These are phyloP conservation scores for Coptotermes formosanus DNA, from an alignment of 1,140 invertebrate genomes.

Conservation along the genomic window DNA sequence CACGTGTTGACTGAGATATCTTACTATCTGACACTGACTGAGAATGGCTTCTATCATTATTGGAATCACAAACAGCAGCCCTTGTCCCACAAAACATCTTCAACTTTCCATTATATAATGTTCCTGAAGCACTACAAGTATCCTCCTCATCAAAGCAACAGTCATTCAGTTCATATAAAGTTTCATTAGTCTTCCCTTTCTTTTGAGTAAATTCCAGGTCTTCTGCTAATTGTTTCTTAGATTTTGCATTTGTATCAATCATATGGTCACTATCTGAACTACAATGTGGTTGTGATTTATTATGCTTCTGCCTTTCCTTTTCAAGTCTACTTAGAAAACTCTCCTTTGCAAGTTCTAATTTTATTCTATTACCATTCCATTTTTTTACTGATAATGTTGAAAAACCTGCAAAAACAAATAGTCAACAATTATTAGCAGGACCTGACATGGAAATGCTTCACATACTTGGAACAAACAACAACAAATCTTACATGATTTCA, in stretches of 20 bases:
- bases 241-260: background rate
- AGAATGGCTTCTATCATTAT: background rate
- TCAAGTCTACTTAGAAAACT: constrained; percentile 22
- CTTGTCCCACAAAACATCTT: background rate
- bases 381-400: background rate
- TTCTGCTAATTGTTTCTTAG: background rate
- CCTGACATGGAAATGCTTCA: too few species aligned
- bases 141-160: background rate
- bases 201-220: background rate
- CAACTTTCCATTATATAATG: background rate
- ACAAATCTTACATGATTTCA: background rate
- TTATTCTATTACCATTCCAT: constrained; percentile 3
- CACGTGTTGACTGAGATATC: background rate
- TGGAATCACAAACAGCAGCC: background rate
- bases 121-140: background rate
- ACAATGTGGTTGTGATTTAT: too few species aligned
- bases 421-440: background rate
- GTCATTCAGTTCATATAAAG: too few species aligned
- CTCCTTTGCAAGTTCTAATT: constrained; percentile 22
- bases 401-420: constrained; percentile 11
- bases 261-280: too few species aligned
- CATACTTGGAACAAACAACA: too few species aligned
- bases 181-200: background rate
- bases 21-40: background rate
- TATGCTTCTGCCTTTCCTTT: background rate